A percentile compares a stretch with the other conserved stretches of the same genome.
Conservation (phyloP, 2,888 invertebrate genomes). For the Brassicogethes aeneus region DNA sequence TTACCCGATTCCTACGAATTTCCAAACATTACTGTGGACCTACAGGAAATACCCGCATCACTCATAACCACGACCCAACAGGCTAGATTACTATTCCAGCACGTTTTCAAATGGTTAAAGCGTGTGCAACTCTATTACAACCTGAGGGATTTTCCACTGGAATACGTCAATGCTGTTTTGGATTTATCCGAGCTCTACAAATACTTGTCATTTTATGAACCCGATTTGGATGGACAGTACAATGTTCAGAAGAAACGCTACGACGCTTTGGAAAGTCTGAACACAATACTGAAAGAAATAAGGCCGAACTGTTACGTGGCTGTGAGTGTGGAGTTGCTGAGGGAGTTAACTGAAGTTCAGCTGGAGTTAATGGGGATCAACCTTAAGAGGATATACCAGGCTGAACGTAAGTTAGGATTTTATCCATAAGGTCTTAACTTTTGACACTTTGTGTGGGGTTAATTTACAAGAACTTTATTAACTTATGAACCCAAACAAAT, state of each 20-base stretch:
- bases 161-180: constrained; percentile 50
- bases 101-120: constrained; percentile 52
- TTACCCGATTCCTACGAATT: background rate
- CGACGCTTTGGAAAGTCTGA: constrained; percentile 50
- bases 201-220: constrained; percentile 63
- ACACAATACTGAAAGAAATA: constrained; percentile 48
- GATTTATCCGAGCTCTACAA: constrained; percentile 58
- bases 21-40: background rate
- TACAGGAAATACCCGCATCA: constrained; percentile 13
- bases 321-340: constrained; percentile 37
- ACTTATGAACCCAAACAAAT: no score
- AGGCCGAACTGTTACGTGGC: constrained; percentile 46
- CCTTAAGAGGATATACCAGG: constrained; percentile 44
- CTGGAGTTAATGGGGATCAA: constrained; percentile 55
- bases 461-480: no score
- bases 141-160: constrained; percentile 48
- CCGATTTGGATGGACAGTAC: constrained; percentile 52
- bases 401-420: constrained; percentile 12
- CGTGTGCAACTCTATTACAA: constrained; percentile 50
- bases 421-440: no score
- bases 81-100: constrained; percentile 47
- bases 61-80: constrained; percentile 40
- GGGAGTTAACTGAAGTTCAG: constrained; percentile 53
- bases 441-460: no score
- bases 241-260: constrained; percentile 50